Evolutionary conservation across 2,113 vertebrate species (phyloP).

Genomic region (Anguilla rostrata): DNA sequence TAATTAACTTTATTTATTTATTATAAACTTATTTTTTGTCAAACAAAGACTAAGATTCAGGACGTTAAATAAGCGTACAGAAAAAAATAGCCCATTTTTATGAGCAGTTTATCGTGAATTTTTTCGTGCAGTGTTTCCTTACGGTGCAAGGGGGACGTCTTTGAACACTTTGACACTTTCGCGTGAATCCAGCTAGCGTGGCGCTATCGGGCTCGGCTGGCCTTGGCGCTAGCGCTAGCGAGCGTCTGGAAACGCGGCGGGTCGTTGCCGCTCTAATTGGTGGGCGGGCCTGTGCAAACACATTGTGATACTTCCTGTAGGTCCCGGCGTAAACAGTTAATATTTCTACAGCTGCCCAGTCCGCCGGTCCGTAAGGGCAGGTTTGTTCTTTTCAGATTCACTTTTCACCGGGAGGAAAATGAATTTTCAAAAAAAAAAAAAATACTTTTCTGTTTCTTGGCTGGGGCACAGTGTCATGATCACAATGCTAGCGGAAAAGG

Average conservation of each 20-base stretch:
- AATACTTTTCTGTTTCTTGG: slow-evolving; percentile 27
- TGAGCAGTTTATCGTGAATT: too few relatives aligned
- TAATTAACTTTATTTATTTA: too few relatives aligned
- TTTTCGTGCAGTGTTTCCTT: too few relatives aligned
- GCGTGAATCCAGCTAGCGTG: slow-evolving; percentile 33
- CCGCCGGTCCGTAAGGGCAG: slow-evolving; percentile 36
- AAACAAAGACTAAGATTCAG: too few relatives aligned
- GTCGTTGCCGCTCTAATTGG: slow-evolving; percentile 55
- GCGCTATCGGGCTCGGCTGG: slow-evolving; percentile 36
- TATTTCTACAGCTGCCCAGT: slow-evolving; percentile 37
- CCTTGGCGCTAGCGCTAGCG: slow-evolving; percentile 40
- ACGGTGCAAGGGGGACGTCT: too few relatives aligned
- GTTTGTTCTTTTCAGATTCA: slow-evolving; percentile 63
- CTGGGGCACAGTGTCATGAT: slow-evolving; percentile 42
- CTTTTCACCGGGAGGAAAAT: slow-evolving; percentile 42
- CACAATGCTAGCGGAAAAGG: slow-evolving; percentile 50
- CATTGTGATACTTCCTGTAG: slow-evolving; percentile 27
- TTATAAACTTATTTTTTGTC: too few relatives aligned
- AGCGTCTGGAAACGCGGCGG: slow-evolving; percentile 48
- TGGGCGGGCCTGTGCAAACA: slow-evolving; percentile 39
- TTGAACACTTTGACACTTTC: neutral
- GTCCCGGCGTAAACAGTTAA: slow-evolving; percentile 34
- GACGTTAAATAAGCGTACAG: too few relatives aligned
- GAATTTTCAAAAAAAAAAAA: slow-evolving; percentile 11
- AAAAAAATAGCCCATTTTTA: too few relatives aligned